Evolutionary conservation across 2,797 vertebrate genomes (phyloP), one percentile per base, ranked within the genome.

Genomic region (Takifugu rubripes): DNA sequence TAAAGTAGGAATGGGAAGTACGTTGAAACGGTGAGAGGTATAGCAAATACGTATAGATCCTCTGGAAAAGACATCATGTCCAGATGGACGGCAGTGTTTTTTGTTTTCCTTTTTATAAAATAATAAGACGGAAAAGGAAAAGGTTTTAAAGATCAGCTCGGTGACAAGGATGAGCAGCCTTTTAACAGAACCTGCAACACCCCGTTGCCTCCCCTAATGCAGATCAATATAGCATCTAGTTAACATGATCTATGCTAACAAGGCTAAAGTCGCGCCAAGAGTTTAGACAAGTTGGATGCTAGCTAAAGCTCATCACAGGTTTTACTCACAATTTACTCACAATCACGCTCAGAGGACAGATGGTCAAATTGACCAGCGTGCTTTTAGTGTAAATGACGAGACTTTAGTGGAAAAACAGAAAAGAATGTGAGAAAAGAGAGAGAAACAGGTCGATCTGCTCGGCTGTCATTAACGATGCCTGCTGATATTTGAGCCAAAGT

Each of bases 381-480:
- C 21, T 21, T 21, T 21, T 21, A 21, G 21, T 49, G 29, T 25
- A 49, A 49, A 48, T 36, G 42, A 67, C 50, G 52, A 52, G 59
- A 64, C 74, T n/a, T 21, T 46, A 21, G n/a, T 21, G 21, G 44
- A n/a, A 21, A n/a, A 70, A 72, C 75, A 67, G 66, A 73, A 45
- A 66, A 26, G 24, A 56, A 47, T 57, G 55, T 64, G 29, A 42
- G 25, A 60, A 47, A 66, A 31, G 31, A 44, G 27, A 54, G 53
- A 65, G 63, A 59, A 47, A 3, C 26, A 56, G 56, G 59, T 17
- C 3, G 49, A 62, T 29, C 16, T 5, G 44, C 7, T 6, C 16
- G 17, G 44, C 16, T 11, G 36, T 40, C 36, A 4, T 4, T 12
- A 40, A 40, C 36, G 12, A 40, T 40, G 12, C 36, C 36, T 3